Evolutionary conservation across 2,888 invertebrate genomes (phyloP).

Genomic region (Phorcus lineatus): DNA sequence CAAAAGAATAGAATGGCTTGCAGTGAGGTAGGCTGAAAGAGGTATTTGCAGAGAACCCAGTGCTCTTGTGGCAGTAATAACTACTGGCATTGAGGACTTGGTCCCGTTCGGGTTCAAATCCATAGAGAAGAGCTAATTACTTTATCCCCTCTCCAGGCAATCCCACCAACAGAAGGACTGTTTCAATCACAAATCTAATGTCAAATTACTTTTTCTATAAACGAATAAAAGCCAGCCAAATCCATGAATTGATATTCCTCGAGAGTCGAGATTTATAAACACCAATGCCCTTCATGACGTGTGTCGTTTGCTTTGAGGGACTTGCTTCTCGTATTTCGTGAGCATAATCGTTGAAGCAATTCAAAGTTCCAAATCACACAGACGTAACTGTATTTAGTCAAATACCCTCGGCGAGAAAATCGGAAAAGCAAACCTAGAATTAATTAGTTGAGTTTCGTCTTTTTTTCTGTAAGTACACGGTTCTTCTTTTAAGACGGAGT

Average conservation of each 20-base stretch:
- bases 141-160: not conserved
- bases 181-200: slow-evolving; percentile 16
- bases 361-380: slow-evolving; percentile 16
- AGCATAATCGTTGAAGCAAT: slow-evolving; percentile 21
- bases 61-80: too few species aligned
- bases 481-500: slow-evolving; percentile 3
- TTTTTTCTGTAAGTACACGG: not conserved
- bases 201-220: slow-evolving; percentile 23
- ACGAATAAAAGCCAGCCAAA: slow-evolving; percentile 19
- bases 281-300: slow-evolving; percentile 1
- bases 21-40: too few species aligned
- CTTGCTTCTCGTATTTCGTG: not conserved
- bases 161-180: not conserved
- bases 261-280: slow-evolving; percentile 17
- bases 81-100: too few species aligned
- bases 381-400: slow-evolving; percentile 18
- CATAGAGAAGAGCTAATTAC: not conserved
- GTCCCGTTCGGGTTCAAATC: not conserved
- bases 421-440: slow-evolving; percentile 22
- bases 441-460: slow-evolving; percentile 20
- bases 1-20: too few species aligned
- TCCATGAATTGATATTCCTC: slow-evolving; percentile 21
- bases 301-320: slow-evolving; percentile 11
- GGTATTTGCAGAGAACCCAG: too few species aligned
- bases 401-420: slow-evolving; percentile 1